Conservation (phyloP, 53 echinoderm and acorn worm species). For the Echinometra lucunter region DNA sequence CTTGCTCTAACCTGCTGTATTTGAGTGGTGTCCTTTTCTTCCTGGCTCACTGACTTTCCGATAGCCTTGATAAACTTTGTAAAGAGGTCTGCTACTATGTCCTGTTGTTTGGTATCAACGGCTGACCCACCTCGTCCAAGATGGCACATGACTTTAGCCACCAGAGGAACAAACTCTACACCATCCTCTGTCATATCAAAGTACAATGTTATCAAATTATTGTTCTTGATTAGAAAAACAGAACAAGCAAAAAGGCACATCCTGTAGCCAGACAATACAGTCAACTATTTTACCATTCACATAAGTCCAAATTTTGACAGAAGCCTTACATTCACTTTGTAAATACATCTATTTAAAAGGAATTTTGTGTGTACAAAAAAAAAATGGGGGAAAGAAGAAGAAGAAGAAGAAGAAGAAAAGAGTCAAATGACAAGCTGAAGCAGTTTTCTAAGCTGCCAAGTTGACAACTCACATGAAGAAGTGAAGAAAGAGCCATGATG, state of each 20-base stretch:
- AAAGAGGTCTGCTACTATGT: constrained; percentile 65
- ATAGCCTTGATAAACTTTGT: constrained; percentile 62
- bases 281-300: too few relatives aligned
- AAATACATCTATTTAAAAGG: too few relatives aligned
- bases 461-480: neutral
- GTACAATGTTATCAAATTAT: neutral
- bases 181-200: neutral
- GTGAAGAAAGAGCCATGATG: neutral
- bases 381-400: too few relatives aligned
- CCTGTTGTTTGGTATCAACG: constrained; percentile 61
- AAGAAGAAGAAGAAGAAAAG: too few relatives aligned
- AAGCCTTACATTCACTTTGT: too few relatives aligned
- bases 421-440: neutral
- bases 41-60: neutral
- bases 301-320: too few relatives aligned
- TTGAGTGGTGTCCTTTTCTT: constrained; percentile 51
- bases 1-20: constrained; percentile 65
- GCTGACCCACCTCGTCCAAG: constrained; percentile 55
- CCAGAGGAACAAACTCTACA: constrained; percentile 33
- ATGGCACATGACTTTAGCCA: constrained; percentile 74
- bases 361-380: too few relatives aligned
- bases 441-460: neutral
- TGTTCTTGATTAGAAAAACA: neutral
- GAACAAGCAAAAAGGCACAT: neutral
- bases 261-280: neutral